phyloP scores from a whole-genome alignment of 2,888 invertebrate species.

The Drosophila trichaetosa region DNA sequence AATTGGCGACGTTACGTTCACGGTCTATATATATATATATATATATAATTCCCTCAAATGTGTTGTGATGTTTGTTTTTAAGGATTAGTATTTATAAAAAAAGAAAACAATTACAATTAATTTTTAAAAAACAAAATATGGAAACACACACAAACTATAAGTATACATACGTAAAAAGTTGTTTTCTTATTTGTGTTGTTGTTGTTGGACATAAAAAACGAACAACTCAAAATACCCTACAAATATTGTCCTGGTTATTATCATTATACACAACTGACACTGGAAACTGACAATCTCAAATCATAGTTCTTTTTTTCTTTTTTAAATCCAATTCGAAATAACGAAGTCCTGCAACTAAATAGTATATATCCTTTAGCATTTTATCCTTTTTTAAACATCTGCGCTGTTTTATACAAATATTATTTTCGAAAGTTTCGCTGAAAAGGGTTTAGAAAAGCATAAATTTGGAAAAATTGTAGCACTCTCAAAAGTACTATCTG shows the following conservation, averaged over 20 bases:
- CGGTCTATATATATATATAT: constrained; percentile 46
- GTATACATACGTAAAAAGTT: constrained; percentile 31
- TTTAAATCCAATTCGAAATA: neutral
- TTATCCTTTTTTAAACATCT: constrained; percentile 61
- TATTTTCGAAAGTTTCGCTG: constrained; percentile 45
- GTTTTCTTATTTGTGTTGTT: constrained; percentile 11
- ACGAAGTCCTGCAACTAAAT: constrained; percentile 9
- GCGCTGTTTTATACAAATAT: constrained; percentile 49
- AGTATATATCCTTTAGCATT: constrained; percentile 15
- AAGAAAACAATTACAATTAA: constrained; percentile 51
- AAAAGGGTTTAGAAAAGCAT: constrained; percentile 46
- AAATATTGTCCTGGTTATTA: constrained; percentile 7
- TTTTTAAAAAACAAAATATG: constrained; percentile 39
- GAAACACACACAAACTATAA: constrained; percentile 71
- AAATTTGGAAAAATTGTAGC: constrained; percentile 61
- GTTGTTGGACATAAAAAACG: constrained; percentile 7
- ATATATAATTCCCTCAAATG: constrained; percentile 48
- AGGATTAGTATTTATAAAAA: constrained; percentile 34
- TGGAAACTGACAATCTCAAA: constrained; percentile 35
- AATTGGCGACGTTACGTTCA: constrained; percentile 79
- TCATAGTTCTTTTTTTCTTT: neutral
- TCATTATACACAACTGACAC: constrained; percentile 24
- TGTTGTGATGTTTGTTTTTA: constrained; percentile 52
- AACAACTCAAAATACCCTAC: constrained; percentile 13
- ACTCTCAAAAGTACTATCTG: constrained; percentile 34